These are phyloP conservation scores for Zaprionus inermis DNA, from an alignment of 1,140 invertebrate species.

Conservation along the genomic window DNA sequence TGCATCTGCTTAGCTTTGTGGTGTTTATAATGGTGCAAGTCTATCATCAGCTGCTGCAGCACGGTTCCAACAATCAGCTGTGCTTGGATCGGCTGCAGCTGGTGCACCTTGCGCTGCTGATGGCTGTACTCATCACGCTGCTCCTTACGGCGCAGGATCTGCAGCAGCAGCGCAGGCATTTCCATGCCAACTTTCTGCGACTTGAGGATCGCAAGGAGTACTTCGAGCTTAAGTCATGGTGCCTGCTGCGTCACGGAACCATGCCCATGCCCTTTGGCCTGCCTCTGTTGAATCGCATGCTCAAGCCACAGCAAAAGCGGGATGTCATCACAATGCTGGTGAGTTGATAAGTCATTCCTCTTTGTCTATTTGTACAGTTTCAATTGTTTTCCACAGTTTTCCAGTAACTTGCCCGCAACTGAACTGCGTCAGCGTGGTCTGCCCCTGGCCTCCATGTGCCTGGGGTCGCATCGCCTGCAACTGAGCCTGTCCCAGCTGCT, in stretches of 20 bases:
- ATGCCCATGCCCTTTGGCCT: slow-evolving; percentile 58
- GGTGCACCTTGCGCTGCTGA: slow-evolving; percentile 21
- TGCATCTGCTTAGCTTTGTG: slow-evolving; percentile 54
- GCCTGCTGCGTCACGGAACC: slow-evolving; percentile 44
- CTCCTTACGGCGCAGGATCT: slow-evolving; percentile 34
- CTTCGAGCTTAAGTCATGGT: slow-evolving; percentile 52
- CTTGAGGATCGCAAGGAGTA: slow-evolving; percentile 46
- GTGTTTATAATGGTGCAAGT: slow-evolving; percentile 3
- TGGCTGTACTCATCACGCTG: slow-evolving; percentile 27
- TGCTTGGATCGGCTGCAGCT: slow-evolving; percentile 30
- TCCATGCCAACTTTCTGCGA: slow-evolving; percentile 31
- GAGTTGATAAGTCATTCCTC: neutral
- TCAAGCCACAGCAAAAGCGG: slow-evolving; percentile 14
- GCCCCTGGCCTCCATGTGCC: slow-evolving; percentile 11
- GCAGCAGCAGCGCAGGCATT: slow-evolving; percentile 39
- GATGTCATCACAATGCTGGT: slow-evolving; percentile 58
- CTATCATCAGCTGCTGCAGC: neutral
- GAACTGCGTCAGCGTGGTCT: slow-evolving; percentile 16
- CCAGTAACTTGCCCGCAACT: slow-evolving; percentile 39
- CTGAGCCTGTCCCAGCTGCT: slow-evolving; percentile 27
- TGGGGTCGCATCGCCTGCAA: slow-evolving; percentile 7
- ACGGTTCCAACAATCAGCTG: neutral
- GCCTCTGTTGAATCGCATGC: slow-evolving; percentile 28
- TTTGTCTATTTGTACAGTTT: neutral
- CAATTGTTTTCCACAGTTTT: slow-evolving; percentile 29